These are phyloP conservation scores for Apaloderma vittatum DNA, from an alignment of 2,113 vertebrate genomes.

Conservation along the genomic window DNA sequence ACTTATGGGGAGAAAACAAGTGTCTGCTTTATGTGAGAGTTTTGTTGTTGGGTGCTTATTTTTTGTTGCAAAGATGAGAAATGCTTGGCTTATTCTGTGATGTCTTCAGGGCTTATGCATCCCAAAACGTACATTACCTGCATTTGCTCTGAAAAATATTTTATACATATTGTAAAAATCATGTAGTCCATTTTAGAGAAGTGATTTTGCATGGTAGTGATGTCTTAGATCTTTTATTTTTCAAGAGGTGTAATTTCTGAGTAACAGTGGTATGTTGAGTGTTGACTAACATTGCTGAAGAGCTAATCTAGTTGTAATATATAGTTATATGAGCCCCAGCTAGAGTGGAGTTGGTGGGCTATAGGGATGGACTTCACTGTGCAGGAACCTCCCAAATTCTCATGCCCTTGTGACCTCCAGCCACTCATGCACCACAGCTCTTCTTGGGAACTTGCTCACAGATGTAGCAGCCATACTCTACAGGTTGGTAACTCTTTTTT, in stretches of 20 bases:
- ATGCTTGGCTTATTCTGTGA: neutral
- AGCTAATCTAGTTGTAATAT: neutral
- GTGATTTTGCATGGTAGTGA: neutral
- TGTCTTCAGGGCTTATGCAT: neutral
- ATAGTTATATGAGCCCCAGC: neutral
- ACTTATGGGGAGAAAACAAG: neutral
- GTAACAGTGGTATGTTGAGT: neutral
- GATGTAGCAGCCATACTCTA: neutral
- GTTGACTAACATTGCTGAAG: neutral
- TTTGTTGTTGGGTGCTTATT: neutral
- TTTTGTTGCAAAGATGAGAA: neutral
- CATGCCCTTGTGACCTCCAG: slow-evolving; percentile 12
- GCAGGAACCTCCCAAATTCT: slow-evolving; percentile 25
- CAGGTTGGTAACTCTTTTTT: slow-evolving; percentile 20
- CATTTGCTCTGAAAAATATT: neutral
- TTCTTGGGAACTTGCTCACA: slow-evolving; percentile 18
- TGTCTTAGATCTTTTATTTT: neutral
- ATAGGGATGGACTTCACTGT: neutral
- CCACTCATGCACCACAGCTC: neutral
- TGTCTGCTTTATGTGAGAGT: neutral
- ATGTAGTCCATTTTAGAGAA: neutral
- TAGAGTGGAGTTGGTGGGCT: neutral
- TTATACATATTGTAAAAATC: neutral
- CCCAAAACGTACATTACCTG: neutral
- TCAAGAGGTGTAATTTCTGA: neutral